phyloP scores from a whole-genome alignment of 2,888 invertebrate species.

The Mechanitis messenoides region DNA sequence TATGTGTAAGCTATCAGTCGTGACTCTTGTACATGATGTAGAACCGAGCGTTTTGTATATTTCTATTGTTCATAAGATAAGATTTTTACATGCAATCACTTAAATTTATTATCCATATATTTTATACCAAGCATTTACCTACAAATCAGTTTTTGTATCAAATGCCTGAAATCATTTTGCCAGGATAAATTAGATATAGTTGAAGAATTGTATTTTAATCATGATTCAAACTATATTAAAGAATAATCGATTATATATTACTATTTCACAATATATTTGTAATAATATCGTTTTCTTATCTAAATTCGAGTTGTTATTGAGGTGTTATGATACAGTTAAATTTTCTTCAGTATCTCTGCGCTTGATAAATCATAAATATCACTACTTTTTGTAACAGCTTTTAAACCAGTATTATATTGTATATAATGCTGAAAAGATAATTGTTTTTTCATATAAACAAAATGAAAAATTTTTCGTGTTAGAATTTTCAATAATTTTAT shows the following conservation, averaged over 20 bases:
- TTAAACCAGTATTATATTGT: background rate
- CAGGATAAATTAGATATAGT: slow-evolving; percentile 19
- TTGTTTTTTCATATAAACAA: slow-evolving; percentile 5
- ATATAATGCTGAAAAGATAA: slow-evolving; percentile 1
- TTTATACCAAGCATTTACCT: slow-evolving; percentile 56
- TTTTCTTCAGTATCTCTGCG: background rate
- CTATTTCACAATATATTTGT: background rate
- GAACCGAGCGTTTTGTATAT: slow-evolving; percentile 69
- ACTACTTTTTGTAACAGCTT: background rate
- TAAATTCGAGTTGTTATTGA: background rate
- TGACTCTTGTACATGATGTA: slow-evolving; percentile 55
- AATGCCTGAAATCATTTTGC: slow-evolving; percentile 29
- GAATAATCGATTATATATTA: background rate
- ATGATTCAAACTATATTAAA: slow-evolving; percentile 15
- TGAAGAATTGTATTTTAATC: too few relatives aligned
- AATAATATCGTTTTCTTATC: background rate
- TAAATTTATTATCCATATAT: slow-evolving; percentile 59
- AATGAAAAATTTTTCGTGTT: slow-evolving; percentile 10
- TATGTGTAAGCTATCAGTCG: slow-evolving; percentile 40
- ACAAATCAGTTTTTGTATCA: slow-evolving; percentile 40
- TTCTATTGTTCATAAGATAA: slow-evolving; percentile 64
- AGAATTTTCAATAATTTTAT: slow-evolving; percentile 1
- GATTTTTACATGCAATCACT: slow-evolving; percentile 64
- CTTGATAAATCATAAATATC: too few relatives aligned
- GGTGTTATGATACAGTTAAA: background rate